A percentile compares a stretch with the other conserved stretches of the same genome.
These are phyloP conservation scores for Mesembrinibis cayennensis DNA, from an alignment of 2,113 vertebrate genomes.

Conservation along the genomic window DNA sequence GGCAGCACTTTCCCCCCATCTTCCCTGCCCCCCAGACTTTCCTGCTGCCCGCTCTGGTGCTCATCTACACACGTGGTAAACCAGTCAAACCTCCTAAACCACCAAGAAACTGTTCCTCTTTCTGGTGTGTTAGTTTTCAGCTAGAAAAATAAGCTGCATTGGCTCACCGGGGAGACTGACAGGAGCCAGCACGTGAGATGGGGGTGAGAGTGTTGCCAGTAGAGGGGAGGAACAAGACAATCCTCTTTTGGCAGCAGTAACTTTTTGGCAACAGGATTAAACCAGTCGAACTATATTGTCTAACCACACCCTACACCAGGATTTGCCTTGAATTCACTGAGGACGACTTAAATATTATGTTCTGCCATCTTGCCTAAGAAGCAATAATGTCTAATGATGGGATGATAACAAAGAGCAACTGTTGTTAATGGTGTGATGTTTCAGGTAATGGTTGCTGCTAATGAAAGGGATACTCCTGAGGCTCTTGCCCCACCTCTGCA, in stretches of 20 bases:
- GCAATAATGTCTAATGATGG: background rate
- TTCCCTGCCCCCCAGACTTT: background rate
- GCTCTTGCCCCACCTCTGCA: background rate
- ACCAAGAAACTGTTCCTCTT: background rate
- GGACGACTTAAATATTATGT: background rate
- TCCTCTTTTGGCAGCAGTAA: background rate
- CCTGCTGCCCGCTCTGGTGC: fast-evolving
- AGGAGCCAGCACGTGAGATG: background rate
- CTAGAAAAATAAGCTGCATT: background rate
- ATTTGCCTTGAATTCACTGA: background rate
- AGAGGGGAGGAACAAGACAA: background rate
- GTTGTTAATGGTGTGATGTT: background rate
- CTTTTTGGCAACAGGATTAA: background rate
- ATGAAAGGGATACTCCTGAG: background rate
- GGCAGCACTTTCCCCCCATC: background rate
- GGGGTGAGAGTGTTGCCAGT: background rate
- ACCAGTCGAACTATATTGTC: background rate
- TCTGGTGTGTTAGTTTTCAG: background rate
- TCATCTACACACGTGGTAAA: background rate
- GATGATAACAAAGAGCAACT: background rate
- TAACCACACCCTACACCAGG: slow-evolving; percentile 7
- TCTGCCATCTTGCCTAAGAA: background rate
- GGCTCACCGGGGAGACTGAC: background rate
- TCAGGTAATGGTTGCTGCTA: background rate
- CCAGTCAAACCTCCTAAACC: background rate